Evolutionary conservation across 2,888 invertebrate species (phyloP), one percentile per base, ranked within the genome.

Genomic region (Mesoligia furuncula): DNA sequence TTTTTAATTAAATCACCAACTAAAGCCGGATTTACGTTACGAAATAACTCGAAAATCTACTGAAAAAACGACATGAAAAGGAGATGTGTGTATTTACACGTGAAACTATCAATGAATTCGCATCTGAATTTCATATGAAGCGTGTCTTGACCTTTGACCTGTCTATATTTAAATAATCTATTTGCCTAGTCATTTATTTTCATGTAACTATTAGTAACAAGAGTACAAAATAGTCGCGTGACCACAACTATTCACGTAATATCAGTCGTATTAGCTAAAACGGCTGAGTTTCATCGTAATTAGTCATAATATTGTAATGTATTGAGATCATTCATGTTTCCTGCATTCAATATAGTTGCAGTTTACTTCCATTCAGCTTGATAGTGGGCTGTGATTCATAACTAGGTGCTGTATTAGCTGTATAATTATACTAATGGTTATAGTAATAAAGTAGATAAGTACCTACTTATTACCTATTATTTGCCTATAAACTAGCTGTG

Each of bases 301-400:
- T 27, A 85, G 71, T 85, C 82, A 77, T 69, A 66, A 15, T 17
- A 75, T 66, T 59, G 20, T 75, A 36, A 59, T 70, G 13, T 51
- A 78, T 64, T 78, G 48, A 69, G 48, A 84, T 80, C 66, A 78
- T 87, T 83, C 13, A 72, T 72, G 61, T 76, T 86, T 84, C 86
- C 79, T 78, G 73, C 13, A 66, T n/a, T 42, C 9, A 15, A 45
- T n/a, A 73, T 0, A 80, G 9, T 31, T 71, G 17, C 24, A 77
- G 42, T 61, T 65, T 24, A 67, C 31, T 57, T 61, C 36, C 75
- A 78, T 78, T 83, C 31, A 73, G 15, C 2, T 66, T 64, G 79
- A 82, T 85, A 83, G 39, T 62, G 36, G 27, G 3, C 13, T 39
- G 74, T 85, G 83, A 84, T 75, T 85, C 86, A 84, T 85, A 64